Base-by-base conservation (phyloP, 2,888 invertebrate genomes). In the Cryptophagus acutangulus region DNA sequence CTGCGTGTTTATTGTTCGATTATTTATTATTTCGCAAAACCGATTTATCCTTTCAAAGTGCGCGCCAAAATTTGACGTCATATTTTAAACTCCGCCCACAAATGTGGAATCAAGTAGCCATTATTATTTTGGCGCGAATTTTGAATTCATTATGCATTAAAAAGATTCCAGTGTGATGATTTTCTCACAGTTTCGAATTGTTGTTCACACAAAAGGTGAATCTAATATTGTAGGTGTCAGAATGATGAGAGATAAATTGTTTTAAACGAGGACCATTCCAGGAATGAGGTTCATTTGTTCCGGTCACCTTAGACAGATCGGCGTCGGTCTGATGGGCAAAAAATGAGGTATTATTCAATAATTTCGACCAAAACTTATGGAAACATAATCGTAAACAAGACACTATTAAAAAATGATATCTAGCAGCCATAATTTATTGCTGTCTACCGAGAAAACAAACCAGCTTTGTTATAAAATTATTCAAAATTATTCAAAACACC, bases 401-500 rank as follows among this genome's bases (percentile, higher is more conserved):
- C 26, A 16, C 51, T 45, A 52, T 52, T 53, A 54, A 51, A 53
- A 47, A 48, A 46, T 49, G 48, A 49, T 48, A 52, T 56, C 46
- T 47, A 24, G 28, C 30, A 18, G 16, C 34, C 24, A 51, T 55
- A 56, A 59, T 59, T 59, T 58, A 58, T 50, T 46, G 48, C 44
- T 41, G 40, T 48, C 46, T 57, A 53, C 54, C 47, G 43, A 54
- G 57, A 61, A 60, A 55, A 54, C 54, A 59, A 58, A 55, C 53
- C 54, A 48, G 48, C 48, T 51, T 52, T 51, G 51, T 55, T 54
- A 61, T 61, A 61, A 64, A 63, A 65, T 65, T 65, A 66, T 65
- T 65, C 62, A 64, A 65, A 65, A 62, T 65, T 65, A 65, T 65
- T 66, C 66, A 62, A 64, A 63, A 61, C 62, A 61, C 53, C 56